Conservation (phyloP, 1,140 invertebrate genomes). For the Conus ventricosus region DNA sequence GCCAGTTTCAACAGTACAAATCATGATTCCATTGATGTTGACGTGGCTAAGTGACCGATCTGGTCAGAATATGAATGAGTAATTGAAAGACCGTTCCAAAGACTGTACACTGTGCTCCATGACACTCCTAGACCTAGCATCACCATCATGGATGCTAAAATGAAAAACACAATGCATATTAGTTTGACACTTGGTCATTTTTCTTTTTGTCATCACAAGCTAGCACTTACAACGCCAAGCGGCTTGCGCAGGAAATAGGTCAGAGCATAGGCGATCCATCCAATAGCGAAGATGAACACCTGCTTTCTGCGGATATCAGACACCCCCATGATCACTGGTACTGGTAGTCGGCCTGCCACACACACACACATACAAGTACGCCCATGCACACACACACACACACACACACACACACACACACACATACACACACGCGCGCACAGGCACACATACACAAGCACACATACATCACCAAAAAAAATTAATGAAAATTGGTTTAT, state of each 20-base stretch:
- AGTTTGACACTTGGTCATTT: no score
- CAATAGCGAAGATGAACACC: slow-evolving; percentile 66
- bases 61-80: no score
- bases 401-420: neutral
- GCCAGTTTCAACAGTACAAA: no score
- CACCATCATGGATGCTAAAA: no score
- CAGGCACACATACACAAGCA: neutral
- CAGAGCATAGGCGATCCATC: slow-evolving; percentile 76
- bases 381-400: neutral
- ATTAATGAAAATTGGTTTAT: no score
- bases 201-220: neutral
- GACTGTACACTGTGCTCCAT: no score
- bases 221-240: slow-evolving; percentile 72
- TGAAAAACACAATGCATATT: no score
- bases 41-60: no score
- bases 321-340: neutral
- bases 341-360: neutral
- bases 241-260: slow-evolving; percentile 77
- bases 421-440: neutral
- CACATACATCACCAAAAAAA: neutral
- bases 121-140: no score
- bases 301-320: slow-evolving; percentile 53
- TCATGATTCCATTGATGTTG: no score
- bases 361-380: neutral
- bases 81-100: no score